phyloP scores from a whole-genome alignment of 2,797 vertebrate species.

The Todus mexicanus region DNA sequence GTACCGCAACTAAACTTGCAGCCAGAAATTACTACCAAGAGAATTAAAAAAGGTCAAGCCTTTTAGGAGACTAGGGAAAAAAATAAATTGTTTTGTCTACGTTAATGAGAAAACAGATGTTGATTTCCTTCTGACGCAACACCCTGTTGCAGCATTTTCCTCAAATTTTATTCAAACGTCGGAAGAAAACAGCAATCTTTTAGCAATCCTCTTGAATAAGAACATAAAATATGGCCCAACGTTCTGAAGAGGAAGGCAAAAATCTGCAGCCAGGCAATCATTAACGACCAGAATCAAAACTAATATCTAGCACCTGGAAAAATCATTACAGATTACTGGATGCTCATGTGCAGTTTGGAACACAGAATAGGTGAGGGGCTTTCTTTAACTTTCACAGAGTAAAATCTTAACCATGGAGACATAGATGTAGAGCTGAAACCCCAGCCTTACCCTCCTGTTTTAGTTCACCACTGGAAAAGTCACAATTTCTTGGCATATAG shows the following conservation, averaged over 20 bases:
- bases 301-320: neutral
- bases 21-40: neutral
- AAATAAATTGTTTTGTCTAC: neutral
- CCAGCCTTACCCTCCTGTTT: neutral
- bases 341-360: neutral
- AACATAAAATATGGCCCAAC: neutral
- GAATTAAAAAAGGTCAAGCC: neutral
- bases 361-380: neutral
- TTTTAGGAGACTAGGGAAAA: neutral
- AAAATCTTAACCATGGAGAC: neutral
- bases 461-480: neutral
- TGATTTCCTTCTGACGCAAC: neutral
- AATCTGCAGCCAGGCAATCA: neutral
- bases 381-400: neutral
- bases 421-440: neutral
- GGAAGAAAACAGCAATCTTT: fast-evolving
- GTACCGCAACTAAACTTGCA: neutral
- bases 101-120: neutral
- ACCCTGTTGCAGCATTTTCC: neutral
- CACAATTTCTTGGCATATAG: neutral
- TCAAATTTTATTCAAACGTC: neutral
- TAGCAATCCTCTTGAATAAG: neutral
- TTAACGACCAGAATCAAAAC: neutral
- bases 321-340: neutral
- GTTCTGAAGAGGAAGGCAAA: neutral